Evolutionary conservation across 2,797 vertebrate species (phyloP).

Genomic region (Halcyon smyrnensis): DNA sequence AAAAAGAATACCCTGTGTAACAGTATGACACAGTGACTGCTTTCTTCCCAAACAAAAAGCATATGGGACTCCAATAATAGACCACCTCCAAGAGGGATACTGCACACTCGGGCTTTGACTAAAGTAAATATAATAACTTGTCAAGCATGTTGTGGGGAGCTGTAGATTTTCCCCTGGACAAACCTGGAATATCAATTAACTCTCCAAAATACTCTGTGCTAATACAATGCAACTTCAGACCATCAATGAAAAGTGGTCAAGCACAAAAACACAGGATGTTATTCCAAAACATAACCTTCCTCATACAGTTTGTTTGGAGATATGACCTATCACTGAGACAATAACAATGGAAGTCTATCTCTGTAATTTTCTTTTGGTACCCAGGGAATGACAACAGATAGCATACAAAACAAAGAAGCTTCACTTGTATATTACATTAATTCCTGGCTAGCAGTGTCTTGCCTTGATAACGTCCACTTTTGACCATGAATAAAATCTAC

Average conservation of each 20-base stretch:
- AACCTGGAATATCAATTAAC: slow-evolving; percentile 99
- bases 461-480: slow-evolving; percentile 1
- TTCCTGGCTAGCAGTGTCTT: slow-evolving; percentile 9
- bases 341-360: slow-evolving; percentile 71
- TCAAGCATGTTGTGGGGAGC: slow-evolving; percentile 90
- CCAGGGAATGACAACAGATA: slow-evolving; percentile 66
- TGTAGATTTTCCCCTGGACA: slow-evolving; percentile 92
- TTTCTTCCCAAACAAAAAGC: slow-evolving; percentile 97
- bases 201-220: slow-evolving; percentile 81
- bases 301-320: slow-evolving; percentile 87
- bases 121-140: slow-evolving; percentile 93
- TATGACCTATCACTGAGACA: slow-evolving; percentile 87
- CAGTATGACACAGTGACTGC: slow-evolving; percentile 93
- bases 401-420: slow-evolving; percentile 56
- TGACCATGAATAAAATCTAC: slow-evolving; percentile 19
- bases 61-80: slow-evolving; percentile 86
- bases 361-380: slow-evolving; percentile 69
- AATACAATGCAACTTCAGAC: slow-evolving; percentile 83
- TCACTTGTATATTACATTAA: slow-evolving; percentile 54
- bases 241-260: slow-evolving; percentile 88
- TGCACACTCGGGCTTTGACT: slow-evolving; percentile 88
- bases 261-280: slow-evolving; percentile 93
- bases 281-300: slow-evolving; percentile 95
- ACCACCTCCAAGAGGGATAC: slow-evolving; percentile 85
- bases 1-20: slow-evolving; percentile 99